Conservation (phyloP, 2,113 vertebrate species). For the Tachycineta bicolor region DNA sequence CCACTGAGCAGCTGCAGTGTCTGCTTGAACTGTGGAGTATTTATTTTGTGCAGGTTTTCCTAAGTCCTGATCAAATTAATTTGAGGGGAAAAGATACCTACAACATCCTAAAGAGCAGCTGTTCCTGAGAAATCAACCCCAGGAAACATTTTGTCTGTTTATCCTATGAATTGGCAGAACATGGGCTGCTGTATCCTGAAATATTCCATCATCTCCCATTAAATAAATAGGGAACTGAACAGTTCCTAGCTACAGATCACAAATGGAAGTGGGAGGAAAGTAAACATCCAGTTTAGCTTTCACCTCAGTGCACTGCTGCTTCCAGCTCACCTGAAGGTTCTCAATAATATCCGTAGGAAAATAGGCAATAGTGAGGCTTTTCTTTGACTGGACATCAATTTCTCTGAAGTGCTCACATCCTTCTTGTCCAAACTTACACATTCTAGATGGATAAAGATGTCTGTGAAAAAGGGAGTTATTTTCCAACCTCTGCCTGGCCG, state of each 20-base stretch:
- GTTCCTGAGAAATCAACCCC: neutral
- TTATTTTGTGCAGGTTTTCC: neutral
- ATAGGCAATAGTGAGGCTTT: neutral
- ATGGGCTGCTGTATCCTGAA: slow-evolving; percentile 9
- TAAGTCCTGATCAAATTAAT: neutral
- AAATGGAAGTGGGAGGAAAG: neutral
- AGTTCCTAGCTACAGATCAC: neutral
- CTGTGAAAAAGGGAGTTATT: neutral
- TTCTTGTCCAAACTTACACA: neutral
- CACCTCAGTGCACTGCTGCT: neutral
- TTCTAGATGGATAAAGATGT: neutral
- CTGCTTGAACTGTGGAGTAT: neutral
- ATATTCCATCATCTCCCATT: slow-evolving; percentile 8
- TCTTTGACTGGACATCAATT: neutral
- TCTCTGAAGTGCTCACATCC: neutral
- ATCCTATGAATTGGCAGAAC: slow-evolving; percentile 5
- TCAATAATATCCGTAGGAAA: neutral
- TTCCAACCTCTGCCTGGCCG: neutral
- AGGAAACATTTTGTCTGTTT: slow-evolving; percentile 38
- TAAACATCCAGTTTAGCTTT: neutral
- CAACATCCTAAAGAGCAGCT: neutral
- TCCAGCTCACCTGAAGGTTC: neutral
- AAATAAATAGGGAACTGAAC: neutral
- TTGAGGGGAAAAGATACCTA: neutral
- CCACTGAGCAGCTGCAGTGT: neutral